Evolutionary conservation across 2,113 vertebrate species (phyloP), one percentile per base, ranked within the genome.

Genomic region (Brachypteracias leptosomus): DNA sequence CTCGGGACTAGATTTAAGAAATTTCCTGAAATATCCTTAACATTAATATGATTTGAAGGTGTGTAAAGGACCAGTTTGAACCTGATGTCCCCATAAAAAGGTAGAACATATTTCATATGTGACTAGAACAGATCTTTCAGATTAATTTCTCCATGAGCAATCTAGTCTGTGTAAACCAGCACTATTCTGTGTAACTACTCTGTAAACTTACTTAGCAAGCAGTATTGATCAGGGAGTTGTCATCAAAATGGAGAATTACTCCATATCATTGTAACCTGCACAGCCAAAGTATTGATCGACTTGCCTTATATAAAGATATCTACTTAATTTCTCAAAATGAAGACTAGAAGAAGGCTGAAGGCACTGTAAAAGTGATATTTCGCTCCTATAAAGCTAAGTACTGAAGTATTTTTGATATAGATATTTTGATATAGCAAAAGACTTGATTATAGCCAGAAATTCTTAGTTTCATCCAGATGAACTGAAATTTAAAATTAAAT

Each of bases 221-320:
- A 3, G 7, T 1, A 1, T 31, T 2, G 0, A 20, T 6, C 8
- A 7, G 4, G 9, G 13, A 4, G 3, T 8, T 85, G 35, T 17
- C 33, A 81, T 74, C 18, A 80, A 70, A 91, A 31, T 6, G 7
- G 1, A 10, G 13, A 25, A 14, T 54, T 68, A 25, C 6, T 72
- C n/a, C 13, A 16, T 16, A 14, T 29, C 52, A 67, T 31, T 22
- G 15, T 42, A 81, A 59, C 5, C 19, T 74, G 20, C 36, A 46
- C 21, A 71, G 65, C 4, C 28, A 91, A 38, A 28, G 7, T n/a
- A 38, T 36, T 33, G 19, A 63, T 6, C 4, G 82, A 40, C 4
- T 19, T 72, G 8, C 12, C 12, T 85, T 36, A 15, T 14, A 8
- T n/a, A 71, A 90, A 58, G 31, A 58, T 61, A 22, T 67, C 36